Percentiles rank a stretch among this genome's conserved stretches.
phyloP scores from a whole-genome alignment of 2,797 vertebrate species.

The Tolypeutes matacus region DNA sequence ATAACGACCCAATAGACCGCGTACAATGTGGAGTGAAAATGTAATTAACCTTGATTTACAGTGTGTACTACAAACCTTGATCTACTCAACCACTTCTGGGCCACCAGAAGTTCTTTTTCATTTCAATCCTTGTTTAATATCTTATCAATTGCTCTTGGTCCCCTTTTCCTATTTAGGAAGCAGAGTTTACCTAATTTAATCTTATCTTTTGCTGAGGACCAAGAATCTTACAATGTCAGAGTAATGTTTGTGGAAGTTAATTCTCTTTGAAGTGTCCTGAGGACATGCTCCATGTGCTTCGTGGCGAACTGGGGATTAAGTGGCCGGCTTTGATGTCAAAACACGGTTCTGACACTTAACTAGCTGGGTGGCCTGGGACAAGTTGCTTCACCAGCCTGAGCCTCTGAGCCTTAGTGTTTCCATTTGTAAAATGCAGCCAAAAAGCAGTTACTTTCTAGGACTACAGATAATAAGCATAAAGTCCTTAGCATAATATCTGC shows the following conservation, averaged over 20 bases:
- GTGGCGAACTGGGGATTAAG: background rate
- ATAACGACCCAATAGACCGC: slow-evolving; percentile 12
- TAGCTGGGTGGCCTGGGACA: slow-evolving; percentile 53
- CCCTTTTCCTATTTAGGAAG: slow-evolving; percentile 75
- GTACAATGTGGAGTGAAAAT: slow-evolving; percentile 45
- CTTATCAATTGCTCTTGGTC: slow-evolving; percentile 27
- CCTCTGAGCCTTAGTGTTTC: background rate
- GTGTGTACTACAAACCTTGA: slow-evolving; percentile 18
- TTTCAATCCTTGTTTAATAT: slow-evolving; percentile 63
- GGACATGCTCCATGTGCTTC: background rate
- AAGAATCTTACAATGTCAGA: background rate
- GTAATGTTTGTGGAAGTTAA: slow-evolving; percentile 7
- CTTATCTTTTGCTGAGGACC: slow-evolving; percentile 68
- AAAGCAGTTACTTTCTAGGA: background rate
- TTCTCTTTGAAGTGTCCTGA: background rate
- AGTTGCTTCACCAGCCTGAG: background rate
- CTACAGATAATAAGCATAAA: background rate
- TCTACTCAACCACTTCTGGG: slow-evolving; percentile 18
- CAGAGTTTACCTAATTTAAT: slow-evolving; percentile 57
- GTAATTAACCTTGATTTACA: slow-evolving; percentile 79
- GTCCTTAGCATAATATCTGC: background rate
- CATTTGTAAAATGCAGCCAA: slow-evolving; percentile 46
- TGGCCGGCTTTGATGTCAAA: slow-evolving; percentile 61
- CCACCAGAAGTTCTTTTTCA: slow-evolving; percentile 70
- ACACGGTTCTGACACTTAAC: background rate